phyloP scores from a whole-genome alignment of 2,888 invertebrate species.

The Stegophylla sp. region DNA sequence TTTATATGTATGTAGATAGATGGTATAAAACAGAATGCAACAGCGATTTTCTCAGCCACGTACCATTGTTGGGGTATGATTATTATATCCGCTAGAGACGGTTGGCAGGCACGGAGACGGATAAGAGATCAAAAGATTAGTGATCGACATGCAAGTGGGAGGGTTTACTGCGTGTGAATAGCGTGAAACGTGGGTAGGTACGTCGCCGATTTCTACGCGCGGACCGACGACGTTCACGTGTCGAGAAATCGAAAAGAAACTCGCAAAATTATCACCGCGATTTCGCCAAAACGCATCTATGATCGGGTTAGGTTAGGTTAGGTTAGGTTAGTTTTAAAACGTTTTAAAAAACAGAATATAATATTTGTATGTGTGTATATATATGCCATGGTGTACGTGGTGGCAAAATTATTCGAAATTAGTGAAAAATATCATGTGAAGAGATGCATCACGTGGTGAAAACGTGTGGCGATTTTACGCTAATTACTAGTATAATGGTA shows the following conservation, averaged over 20 bases:
- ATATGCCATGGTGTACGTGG: background rate
- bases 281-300: background rate
- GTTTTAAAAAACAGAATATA: no score
- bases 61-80: background rate
- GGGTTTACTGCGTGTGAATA: background rate
- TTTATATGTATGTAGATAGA: no score
- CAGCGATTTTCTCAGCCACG: conserved; percentile 3
- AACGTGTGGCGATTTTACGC: no score
- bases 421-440: background rate
- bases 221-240: background rate
- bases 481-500: no score
- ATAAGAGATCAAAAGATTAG: background rate
- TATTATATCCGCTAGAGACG: background rate
- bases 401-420: no score
- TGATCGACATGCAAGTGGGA: conserved; percentile 1
- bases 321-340: no score
- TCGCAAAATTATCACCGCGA: background rate
- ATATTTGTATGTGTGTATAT: no score
- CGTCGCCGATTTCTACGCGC: background rate
- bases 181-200: background rate
- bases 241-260: background rate
- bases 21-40: background rate
- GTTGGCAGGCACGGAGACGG: background rate
- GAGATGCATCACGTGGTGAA: no score
- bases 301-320: no score